Conservation (phyloP, 2,113 vertebrate genomes). For the Lophochroa leadbeateri region DNA sequence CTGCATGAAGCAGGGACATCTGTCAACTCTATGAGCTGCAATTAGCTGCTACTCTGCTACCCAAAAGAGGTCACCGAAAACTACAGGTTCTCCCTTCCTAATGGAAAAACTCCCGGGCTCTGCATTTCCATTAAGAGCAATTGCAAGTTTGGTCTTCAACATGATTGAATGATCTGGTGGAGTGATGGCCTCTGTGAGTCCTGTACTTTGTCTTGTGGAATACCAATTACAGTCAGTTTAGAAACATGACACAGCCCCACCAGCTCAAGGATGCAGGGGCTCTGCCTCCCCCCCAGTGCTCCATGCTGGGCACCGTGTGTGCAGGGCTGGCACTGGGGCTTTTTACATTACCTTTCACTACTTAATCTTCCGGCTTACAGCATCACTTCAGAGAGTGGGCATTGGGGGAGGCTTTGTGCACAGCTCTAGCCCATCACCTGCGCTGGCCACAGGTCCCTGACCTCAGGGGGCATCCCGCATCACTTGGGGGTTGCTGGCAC, state of each 20-base stretch:
- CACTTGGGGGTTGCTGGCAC: background rate
- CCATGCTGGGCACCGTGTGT: fast-evolving
- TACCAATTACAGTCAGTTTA: background rate
- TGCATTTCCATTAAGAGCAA: constrained; percentile 3
- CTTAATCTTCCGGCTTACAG: background rate
- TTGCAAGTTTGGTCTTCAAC: background rate
- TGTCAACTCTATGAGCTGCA: background rate
- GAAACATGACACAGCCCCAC: background rate
- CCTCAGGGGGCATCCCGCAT: background rate
- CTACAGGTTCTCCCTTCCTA: background rate
- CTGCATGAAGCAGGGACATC: background rate
- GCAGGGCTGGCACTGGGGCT: fast-evolving
- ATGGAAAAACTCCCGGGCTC: background rate
- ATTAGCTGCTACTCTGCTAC: constrained; percentile 25
- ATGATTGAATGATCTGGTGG: background rate
- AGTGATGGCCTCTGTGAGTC: background rate
- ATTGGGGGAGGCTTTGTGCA: background rate
- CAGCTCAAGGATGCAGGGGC: background rate
- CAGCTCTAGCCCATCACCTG: background rate
- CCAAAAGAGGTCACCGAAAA: background rate
- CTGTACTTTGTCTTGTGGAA: background rate
- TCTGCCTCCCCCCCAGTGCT: background rate
- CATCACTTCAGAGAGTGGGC: background rate
- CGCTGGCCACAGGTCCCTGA: background rate
- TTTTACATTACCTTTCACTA: background rate